Percentiles rank a stretch among this genome's conserved stretches.
Conservation (phyloP, 1,140 invertebrate genomes). For the Idris sp. region DNA sequence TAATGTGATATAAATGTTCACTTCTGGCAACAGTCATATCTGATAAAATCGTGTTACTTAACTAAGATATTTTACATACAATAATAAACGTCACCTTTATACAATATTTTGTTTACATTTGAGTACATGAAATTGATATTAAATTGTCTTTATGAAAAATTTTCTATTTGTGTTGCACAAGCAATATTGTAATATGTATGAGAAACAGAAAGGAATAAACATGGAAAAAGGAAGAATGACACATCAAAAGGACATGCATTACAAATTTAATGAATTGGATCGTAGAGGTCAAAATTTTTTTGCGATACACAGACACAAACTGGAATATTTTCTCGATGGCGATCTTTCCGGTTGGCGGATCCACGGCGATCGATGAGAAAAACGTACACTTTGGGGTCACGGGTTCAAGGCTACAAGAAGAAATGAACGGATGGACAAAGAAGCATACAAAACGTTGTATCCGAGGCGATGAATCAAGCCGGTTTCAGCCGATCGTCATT, state of each 20-base stretch:
- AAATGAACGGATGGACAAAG: constrained; percentile 61
- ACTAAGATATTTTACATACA: constrained; percentile 50
- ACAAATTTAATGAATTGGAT: constrained; percentile 61
- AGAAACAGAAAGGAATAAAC: constrained; percentile 7
- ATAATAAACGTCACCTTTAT: constrained; percentile 38
- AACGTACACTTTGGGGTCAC: constrained; percentile 52
- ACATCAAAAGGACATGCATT: constrained; percentile 33
- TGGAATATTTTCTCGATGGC: constrained; percentile 59
- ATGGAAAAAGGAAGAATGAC: constrained; percentile 1
- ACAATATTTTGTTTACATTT: constrained; percentile 8
- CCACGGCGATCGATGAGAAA: constrained; percentile 55
- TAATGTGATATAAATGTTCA: constrained; percentile 54
- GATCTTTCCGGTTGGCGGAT: constrained; percentile 63
- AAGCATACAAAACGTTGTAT: constrained; percentile 68
- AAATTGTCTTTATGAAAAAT: constrained; percentile 12
- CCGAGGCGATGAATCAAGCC: constrained; percentile 60
- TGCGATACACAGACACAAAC: constrained; percentile 40
- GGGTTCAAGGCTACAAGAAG: constrained; percentile 62
- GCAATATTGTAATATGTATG: too few relatives aligned
- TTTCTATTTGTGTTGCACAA: too few relatives aligned
- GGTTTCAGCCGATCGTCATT: constrained; percentile 65
- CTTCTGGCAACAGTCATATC: constrained; percentile 45
- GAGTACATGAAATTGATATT: constrained; percentile 9
- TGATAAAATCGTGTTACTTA: constrained; percentile 43
- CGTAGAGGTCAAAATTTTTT: constrained; percentile 57